Base-by-base conservation (phyloP, 2,888 invertebrate species). In the Parapristionchus giblindavisi region DNA sequence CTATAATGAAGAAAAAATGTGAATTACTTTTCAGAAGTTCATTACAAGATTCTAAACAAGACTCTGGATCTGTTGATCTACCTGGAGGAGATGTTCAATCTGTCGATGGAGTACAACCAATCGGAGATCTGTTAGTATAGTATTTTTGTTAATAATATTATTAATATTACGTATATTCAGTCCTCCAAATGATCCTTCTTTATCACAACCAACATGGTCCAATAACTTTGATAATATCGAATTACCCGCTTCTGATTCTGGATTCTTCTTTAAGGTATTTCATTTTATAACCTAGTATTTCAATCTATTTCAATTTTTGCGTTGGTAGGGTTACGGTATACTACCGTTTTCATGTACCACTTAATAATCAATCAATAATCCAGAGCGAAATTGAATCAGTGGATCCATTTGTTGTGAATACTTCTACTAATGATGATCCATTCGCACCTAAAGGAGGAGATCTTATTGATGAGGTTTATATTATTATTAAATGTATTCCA, bases 371-470 rank as follows among this genome's bases (percentile, higher is more conserved):
- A 27, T 65, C 24, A 3, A 24, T 60, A 17, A 8, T 14, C 34
- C 17, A 70, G 70, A 54, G 60, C 60, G 60, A 58, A 36, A 60
- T 32, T 60, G 75, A 75, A 24, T 70, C 32, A 11, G 76, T 71
- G 17, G 80, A 83, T 65, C 78, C 83, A 2, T 78, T 78, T 29
- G 78, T 60, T 6, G 63, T 68, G 24, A 71, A n/a, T n/a, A 76
- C 43, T 21, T 5, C 32, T n/a, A 24, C 61, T 51, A 56, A 74
- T 32, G 56, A 48, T 11, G 85, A 85, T 79, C 84, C 85, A 17
- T 86, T 86, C 68, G 86, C 85, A 0, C 85, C 86, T 14, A 75
- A 74, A 29, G 77, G 77, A 34, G 79, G 77, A 5, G 77, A 78
- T 1, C 71, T 84, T 8, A 82, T 82, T 70, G 83, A 84, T 72